phyloP scores from a whole-genome alignment of 2,797 vertebrate genomes.

The Erpetoichthys calabaricus region DNA sequence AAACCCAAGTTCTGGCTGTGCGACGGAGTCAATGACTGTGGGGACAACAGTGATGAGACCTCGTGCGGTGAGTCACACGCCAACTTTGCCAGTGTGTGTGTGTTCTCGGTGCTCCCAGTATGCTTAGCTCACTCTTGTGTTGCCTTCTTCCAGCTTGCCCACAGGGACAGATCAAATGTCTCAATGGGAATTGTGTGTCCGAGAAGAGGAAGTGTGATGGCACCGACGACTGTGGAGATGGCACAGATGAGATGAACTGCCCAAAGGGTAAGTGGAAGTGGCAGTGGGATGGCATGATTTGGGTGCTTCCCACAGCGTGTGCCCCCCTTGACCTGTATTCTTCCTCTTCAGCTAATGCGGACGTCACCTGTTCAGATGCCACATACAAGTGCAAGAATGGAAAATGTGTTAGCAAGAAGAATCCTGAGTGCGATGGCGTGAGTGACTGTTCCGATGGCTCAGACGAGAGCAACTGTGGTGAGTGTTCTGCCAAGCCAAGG shows the following conservation, averaged over 20 bases:
- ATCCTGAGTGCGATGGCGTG: constrained; percentile 69
- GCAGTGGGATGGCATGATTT: neutral
- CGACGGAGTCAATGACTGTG: constrained; percentile 73
- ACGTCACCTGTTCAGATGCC: constrained; percentile 35
- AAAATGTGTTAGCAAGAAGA: constrained; percentile 64
- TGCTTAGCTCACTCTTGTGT: neutral
- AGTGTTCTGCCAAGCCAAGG: neutral
- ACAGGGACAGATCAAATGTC: constrained; percentile 40
- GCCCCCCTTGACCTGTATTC: neutral
- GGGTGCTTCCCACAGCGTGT: neutral
- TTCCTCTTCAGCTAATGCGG: neutral
- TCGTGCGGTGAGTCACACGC: constrained; percentile 71
- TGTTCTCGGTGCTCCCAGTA: neutral
- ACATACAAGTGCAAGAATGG: constrained; percentile 59
- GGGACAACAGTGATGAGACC: constrained; percentile 69
- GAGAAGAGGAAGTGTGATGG: constrained; percentile 50
- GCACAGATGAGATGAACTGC: constrained; percentile 66
- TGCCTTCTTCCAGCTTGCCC: constrained; percentile 45
- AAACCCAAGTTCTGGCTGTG: constrained; percentile 77
- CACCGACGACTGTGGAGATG: constrained; percentile 58
- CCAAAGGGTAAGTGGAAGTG: constrained; percentile 25
- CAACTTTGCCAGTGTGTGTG: neutral
- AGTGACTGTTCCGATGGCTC: constrained; percentile 70
- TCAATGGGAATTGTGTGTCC: constrained; percentile 54
- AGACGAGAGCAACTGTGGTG: constrained; percentile 70